Evolutionary conservation across 30 jellyfish, hydroid and myxozoan genomes (phyloP), one percentile per base, ranked within the genome.

Genomic region (Haliclystus octoradiatus): DNA sequence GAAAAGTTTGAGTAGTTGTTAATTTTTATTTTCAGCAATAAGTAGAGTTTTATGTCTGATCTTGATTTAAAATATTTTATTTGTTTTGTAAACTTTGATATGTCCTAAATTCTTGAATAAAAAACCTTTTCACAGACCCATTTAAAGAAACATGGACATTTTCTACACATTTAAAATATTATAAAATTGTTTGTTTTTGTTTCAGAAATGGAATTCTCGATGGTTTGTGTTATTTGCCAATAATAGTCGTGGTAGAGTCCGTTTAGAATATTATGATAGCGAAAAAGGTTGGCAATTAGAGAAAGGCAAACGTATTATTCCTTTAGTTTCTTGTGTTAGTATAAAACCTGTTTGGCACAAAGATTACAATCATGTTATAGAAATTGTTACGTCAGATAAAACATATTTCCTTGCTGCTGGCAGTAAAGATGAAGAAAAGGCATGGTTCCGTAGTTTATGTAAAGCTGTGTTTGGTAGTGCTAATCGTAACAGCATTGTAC

Each of bases 291-390:
- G 95, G 94, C 99, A 91, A 47, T 93, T 69, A 70, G 99, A 91
- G 31, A 72, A 78, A 63, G 94, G 99, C 68, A 89, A 91, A 72
- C 92, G 99, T 5, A 83, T 82, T 46, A 91, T 91, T 9, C 93
- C 99, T n/a, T 71, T 91, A 61, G 82, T 79, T 47, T 84, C 81
- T 66, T 91, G 99, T 61, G 99, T 91, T 25, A 91, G 99, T 66
- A 82, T 91, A 32, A 91, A 91, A 57, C 99, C 94, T 2, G 95
- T 91, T 7, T 91, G 99, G 99, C 76, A 91, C 79, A 91, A 91
- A 68, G 99, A 91, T 61, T 82, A 91, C 62, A 78, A 82, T 66
- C 94, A 91, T 52, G 99, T 91, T 3, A 15, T 91, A 15, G 99
- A 91, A 75, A 81, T 91, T 30, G 99, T 91, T 32, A 77, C 93